These are phyloP conservation scores for Pipistrellus nathusii DNA, from an alignment of 2,797 vertebrate genomes.

Conservation along the genomic window DNA sequence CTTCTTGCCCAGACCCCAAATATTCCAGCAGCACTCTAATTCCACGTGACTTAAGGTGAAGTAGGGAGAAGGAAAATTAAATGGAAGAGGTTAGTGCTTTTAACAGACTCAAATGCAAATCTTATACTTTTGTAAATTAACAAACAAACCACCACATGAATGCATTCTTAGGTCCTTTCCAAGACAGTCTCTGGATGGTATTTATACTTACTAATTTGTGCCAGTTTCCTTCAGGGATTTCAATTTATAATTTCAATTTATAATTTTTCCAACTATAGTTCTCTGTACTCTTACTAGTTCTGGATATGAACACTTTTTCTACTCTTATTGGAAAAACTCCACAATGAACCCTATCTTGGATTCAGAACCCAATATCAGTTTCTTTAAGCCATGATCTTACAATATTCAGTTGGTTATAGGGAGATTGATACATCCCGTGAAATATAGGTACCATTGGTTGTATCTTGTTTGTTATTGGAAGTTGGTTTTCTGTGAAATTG, in stretches of 20 bases:
- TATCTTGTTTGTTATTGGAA: neutral
- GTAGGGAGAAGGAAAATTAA: neutral
- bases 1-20: neutral
- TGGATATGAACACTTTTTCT: slow-evolving; percentile 1
- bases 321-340: neutral
- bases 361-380: neutral
- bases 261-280: neutral
- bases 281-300: neutral
- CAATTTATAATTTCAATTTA: neutral
- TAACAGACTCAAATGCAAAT: neutral
- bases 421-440: neutral
- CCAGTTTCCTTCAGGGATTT: neutral
- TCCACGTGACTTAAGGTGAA: neutral
- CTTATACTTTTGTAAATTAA: neutral
- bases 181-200: neutral
- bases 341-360: neutral
- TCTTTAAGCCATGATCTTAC: neutral
- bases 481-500: neutral
- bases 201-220: slow-evolving; percentile 2
- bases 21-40: neutral
- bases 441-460: neutral
- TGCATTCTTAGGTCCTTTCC: neutral
- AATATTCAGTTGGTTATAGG: neutral
- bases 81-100: neutral
- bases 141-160: neutral